These are phyloP conservation scores for Xenopus petersii DNA, from an alignment of 2,797 vertebrate genomes.

Conservation along the genomic window DNA sequence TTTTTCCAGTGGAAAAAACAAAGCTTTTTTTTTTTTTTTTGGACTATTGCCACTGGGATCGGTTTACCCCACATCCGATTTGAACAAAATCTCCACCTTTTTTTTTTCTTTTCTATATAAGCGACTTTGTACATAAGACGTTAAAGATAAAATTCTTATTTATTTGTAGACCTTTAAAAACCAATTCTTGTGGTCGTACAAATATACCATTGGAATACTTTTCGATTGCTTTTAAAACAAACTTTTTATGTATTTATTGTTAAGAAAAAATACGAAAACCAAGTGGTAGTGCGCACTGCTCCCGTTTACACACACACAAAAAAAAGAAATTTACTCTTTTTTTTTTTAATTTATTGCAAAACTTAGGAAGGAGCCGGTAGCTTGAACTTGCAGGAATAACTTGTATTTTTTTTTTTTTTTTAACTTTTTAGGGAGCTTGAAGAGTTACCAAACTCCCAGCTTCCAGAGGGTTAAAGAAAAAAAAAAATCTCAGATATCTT, in stretches of 20 bases:
- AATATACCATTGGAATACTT: slow-evolving; percentile 50
- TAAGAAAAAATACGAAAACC: slow-evolving; percentile 11
- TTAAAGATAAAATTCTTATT: slow-evolving; percentile 39
- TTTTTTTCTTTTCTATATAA: slow-evolving; percentile 21
- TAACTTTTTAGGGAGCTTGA: too few species aligned
- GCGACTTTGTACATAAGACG: slow-evolving; percentile 38
- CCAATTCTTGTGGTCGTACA: slow-evolving; percentile 48
- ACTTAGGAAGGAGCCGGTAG: slow-evolving; percentile 62
- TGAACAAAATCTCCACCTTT: slow-evolving; percentile 58
- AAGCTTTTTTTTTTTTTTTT: too few species aligned
- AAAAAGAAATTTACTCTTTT: slow-evolving; percentile 52
- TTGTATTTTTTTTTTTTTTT: slow-evolving; percentile 63
- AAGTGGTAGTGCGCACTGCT: slow-evolving; percentile 31
- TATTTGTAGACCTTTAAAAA: slow-evolving; percentile 46
- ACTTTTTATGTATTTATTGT: slow-evolving; percentile 65
- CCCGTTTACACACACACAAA: slow-evolving; percentile 57
- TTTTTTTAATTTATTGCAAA: slow-evolving; percentile 61
- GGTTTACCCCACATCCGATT: slow-evolving; percentile 45
- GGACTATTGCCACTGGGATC: slow-evolving; percentile 58
- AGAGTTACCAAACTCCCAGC: not conserved
- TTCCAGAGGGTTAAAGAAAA: slow-evolving; percentile 66
- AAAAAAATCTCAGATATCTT: slow-evolving; percentile 73
- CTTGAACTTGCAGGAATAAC: slow-evolving; percentile 59
- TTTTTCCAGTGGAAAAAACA: too few species aligned
- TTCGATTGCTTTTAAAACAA: slow-evolving; percentile 52